Conservation (phyloP, 2,888 invertebrate genomes). For the Enchytraeus crypticus region DNA sequence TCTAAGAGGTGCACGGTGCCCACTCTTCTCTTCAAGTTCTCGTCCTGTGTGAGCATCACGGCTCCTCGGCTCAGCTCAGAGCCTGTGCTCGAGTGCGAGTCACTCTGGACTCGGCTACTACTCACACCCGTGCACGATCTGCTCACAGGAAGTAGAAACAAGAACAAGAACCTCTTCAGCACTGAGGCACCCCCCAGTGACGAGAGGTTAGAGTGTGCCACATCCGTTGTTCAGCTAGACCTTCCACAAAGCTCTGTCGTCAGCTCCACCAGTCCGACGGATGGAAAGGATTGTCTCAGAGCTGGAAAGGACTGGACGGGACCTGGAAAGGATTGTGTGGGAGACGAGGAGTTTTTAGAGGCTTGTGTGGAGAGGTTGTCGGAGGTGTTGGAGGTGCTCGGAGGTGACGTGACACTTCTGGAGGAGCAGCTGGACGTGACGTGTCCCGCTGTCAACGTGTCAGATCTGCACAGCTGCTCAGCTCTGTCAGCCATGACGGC, state of each 20-base stretch:
- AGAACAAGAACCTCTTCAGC: neutral
- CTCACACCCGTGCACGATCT: neutral
- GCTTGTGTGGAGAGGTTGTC: neutral
- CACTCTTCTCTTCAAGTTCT: slow-evolving; percentile 1
- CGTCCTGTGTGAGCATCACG: neutral
- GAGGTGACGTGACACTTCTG: neutral
- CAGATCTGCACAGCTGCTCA: neutral
- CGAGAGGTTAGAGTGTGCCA: neutral
- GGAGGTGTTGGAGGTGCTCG: neutral
- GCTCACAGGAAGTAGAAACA: no score
- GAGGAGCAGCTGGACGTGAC: neutral
- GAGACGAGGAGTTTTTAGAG: neutral
- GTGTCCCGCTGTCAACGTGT: neutral
- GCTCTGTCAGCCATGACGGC: neutral
- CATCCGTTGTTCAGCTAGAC: no score
- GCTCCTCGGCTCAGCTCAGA: neutral
- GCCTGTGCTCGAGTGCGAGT: neutral
- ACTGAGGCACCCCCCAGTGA: neutral
- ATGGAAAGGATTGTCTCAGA: no score
- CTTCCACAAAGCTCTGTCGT: no score
- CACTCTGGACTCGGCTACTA: neutral
- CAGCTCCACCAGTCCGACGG: no score
- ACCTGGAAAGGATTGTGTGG: no score
- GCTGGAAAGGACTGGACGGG: no score
- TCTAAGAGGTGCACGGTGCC: slow-evolving; percentile 1